A percentile compares a stretch with the other conserved stretches of the same genome.
Evolutionary conservation across 2,797 vertebrate species (phyloP).

Genomic region (Sylvia borin): DNA sequence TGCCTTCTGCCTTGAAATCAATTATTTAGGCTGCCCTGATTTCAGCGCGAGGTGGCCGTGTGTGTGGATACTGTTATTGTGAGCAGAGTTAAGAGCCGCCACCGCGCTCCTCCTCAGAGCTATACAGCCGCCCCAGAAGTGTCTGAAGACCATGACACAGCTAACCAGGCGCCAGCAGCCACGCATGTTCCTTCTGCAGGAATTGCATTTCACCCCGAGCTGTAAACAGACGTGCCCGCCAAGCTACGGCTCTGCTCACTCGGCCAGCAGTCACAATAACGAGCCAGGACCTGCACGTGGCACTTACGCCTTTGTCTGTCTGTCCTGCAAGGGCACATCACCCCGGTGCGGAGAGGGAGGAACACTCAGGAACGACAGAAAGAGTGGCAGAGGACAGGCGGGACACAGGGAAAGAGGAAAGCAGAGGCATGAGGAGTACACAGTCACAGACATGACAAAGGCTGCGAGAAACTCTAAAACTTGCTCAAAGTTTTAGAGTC

Average conservation of each 20-base stretch:
- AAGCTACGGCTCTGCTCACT: neutral
- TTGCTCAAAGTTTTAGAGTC: neutral
- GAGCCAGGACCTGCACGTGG: neutral
- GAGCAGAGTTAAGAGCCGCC: neutral
- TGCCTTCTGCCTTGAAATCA: slow-evolving; percentile 3
- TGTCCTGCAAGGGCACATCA: neutral
- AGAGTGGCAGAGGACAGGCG: rapidly evolving
- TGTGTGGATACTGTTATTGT: rapidly evolving
- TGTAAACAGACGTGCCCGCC: neutral
- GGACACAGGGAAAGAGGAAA: neutral
- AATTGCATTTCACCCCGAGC: neutral
- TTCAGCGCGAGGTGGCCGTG: neutral
- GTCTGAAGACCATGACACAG: neutral
- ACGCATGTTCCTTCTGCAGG: neutral
- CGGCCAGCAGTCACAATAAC: neutral
- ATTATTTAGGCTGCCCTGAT: slow-evolving; percentile 59
- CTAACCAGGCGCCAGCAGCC: neutral
- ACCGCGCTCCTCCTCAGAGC: rapidly evolving
- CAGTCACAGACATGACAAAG: neutral
- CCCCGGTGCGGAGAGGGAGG: neutral
- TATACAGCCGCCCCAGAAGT: neutral
- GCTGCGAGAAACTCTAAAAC: neutral
- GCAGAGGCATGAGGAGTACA: neutral
- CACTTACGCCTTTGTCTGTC: neutral
- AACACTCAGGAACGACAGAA: neutral